Conservation (phyloP, 2,797 vertebrate species). For the Cyprinodon diabolis region DNA sequence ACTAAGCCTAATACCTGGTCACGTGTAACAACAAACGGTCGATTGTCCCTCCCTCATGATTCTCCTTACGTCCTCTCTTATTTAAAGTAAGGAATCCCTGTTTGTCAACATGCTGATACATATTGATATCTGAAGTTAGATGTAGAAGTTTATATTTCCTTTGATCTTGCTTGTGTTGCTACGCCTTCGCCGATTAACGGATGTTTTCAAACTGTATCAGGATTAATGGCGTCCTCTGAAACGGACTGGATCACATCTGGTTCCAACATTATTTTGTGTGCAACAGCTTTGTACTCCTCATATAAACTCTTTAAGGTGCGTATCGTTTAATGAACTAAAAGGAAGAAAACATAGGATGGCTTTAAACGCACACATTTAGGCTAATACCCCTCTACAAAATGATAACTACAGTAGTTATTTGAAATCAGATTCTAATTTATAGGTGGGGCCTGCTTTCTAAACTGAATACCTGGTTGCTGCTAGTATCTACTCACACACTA, state of each 20-base stretch:
- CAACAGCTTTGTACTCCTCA: constrained; percentile 66
- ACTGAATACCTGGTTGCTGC: neutral
- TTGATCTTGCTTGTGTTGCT: neutral
- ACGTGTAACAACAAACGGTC: constrained; percentile 70
- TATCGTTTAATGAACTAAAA: neutral
- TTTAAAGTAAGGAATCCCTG: neutral
- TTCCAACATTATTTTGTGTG: constrained; percentile 53
- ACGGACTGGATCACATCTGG: constrained; percentile 47
- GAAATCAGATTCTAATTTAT: neutral
- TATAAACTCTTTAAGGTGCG: constrained; percentile 78
- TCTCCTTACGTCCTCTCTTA: neutral
- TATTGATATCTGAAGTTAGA: neutral
- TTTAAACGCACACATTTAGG: neutral
- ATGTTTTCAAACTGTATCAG: constrained; percentile 1
- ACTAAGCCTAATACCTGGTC: constrained; percentile 33
- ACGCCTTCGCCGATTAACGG: neutral
- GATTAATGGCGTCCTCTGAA: constrained; percentile 65
- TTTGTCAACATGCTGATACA: neutral
- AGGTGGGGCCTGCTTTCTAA: neutral
- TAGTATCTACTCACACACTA: neutral
- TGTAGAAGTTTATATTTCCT: neutral
- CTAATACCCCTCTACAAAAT: neutral
- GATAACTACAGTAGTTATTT: neutral
- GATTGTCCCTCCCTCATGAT: neutral
- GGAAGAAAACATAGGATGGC: neutral